phyloP scores from a whole-genome alignment of 2,113 vertebrate species.

The Xenotilapia caudafasciata region DNA sequence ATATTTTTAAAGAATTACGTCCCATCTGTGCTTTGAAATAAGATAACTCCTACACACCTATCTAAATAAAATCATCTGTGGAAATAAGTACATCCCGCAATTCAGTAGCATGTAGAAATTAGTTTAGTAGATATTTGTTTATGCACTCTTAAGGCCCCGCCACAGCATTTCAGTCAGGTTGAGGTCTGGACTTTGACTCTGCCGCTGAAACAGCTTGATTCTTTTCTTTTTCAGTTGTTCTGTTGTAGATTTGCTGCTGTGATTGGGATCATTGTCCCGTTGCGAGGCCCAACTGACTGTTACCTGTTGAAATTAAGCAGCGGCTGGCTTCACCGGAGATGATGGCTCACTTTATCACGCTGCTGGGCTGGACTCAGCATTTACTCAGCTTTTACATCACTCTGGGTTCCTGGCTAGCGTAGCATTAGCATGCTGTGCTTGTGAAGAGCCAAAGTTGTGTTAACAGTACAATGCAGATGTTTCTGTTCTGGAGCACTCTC shows the following conservation, averaged over 20 bases:
- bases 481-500: background rate
- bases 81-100: background rate
- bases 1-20: background rate
- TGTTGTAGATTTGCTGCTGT: background rate
- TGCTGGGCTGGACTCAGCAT: background rate
- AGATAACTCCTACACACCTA: background rate
- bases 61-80: background rate
- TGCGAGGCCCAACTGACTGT: background rate
- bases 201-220: rapidly evolving
- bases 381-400: background rate
- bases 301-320: background rate
- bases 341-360: background rate
- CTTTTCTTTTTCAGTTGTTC: background rate
- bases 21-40: background rate
- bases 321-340: rapidly evolving
- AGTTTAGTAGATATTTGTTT: background rate
- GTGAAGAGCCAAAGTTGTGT: rapidly evolving
- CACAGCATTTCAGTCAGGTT: background rate
- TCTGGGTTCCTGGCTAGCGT: background rate
- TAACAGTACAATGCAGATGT: background rate
- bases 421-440: background rate
- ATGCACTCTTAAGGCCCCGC: background rate
- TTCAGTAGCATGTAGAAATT: background rate
- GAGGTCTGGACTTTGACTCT: background rate
- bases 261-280: background rate